phyloP scores from a whole-genome alignment of 2,888 invertebrate species.

The Caenorhabditis parvicauda region DNA sequence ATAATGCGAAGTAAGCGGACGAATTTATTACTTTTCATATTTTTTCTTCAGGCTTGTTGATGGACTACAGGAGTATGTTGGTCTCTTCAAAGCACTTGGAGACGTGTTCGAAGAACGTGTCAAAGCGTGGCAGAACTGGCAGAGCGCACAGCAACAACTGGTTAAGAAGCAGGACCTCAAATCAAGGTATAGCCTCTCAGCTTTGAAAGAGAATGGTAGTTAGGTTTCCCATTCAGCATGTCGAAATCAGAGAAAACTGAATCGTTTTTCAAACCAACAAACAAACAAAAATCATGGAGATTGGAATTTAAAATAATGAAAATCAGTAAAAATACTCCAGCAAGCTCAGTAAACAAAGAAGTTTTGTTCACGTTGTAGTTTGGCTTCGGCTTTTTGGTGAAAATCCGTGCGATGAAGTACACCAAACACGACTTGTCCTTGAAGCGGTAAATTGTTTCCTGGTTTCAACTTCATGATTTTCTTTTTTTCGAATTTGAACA shows the following conservation, averaged over 20 bases:
- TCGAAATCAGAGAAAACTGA: no score
- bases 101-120: constrained; percentile 73
- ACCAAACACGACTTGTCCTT: no score
- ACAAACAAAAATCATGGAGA: neutral
- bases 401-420: no score
- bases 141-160: constrained; percentile 89
- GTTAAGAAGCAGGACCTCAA: constrained; percentile 91
- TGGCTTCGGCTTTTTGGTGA: no score
- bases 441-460: no score
- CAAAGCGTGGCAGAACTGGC: constrained; percentile 93
- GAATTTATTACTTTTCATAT: neutral
- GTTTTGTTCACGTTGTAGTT: no score
- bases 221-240: neutral
- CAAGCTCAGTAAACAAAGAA: no score
- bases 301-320: no score
- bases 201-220: neutral
- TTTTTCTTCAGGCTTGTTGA: constrained; percentile 31
- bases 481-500: no score
- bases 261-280: neutral
- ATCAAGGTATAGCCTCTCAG: constrained; percentile 70
- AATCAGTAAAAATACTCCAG: no score
- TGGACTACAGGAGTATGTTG: constrained; percentile 36
- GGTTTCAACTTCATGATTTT: no score
- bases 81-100: constrained; percentile 25
- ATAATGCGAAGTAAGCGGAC: constrained; percentile 72